Base-by-base conservation (phyloP, 2,797 vertebrate species). In the Austrolebias charrua region DNA sequence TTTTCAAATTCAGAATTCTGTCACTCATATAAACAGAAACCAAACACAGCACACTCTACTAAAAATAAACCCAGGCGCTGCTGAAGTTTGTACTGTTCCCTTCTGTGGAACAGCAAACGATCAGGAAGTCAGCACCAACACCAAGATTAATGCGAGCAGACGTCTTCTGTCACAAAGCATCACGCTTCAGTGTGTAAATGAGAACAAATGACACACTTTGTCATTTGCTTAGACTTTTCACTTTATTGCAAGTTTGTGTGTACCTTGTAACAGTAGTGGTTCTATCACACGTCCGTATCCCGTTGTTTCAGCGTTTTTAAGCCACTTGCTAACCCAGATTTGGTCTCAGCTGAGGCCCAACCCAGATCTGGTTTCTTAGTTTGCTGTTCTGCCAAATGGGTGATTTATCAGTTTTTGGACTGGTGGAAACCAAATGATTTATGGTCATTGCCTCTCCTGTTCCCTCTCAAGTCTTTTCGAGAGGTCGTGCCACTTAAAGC, bases 251-350 rank as follows among this genome's bases (percentile, higher is more conserved):
- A 59, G 29, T 59, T 44, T 59, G 57, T 38, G 43, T 60, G 57
- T 33, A 71, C 65, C 68, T 77, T 71, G 44, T 45, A 24, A 48
- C 72, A 66, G 46, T 46, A 64, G 63, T 62, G 80, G 74, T 71
- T 80, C 57, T 72, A 73, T 77, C 74, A 74, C 45, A 75, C 46
- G 49, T 56, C 64, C 14, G 1, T 61, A 84, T 79, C 63, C 55
- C 55, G 69, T 58, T 46, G 72, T 69, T 79, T 88, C 80, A 86
- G 82, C 83, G 71, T 56, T 89, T 86, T 80, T 60, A 74, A 78
- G 76, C 65, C 48, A 48, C 71, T 78, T 9, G 51, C 72, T 83
- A 81, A 83, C 87, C 79, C 65, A 88, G 69, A 82, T 86, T 84
- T 49, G 53, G 60, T 84, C 73, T 83, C 69, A 0, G 35, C 61